Evolutionary conservation across 1,140 invertebrate genomes (phyloP), one percentile per base, ranked within the genome.

Genomic region (Rhizoglyphus robini): DNA sequence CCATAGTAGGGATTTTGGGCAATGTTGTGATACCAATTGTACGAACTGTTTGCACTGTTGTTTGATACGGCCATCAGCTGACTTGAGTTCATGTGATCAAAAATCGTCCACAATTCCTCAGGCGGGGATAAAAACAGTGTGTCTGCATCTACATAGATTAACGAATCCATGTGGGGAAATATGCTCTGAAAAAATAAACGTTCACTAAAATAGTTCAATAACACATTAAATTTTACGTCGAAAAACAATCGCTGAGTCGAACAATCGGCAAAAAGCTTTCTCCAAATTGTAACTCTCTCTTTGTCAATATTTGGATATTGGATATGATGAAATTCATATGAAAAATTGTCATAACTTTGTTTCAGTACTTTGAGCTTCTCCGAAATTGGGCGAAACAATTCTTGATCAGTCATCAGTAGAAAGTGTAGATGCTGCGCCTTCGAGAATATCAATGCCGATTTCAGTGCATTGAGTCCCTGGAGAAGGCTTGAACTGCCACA

Each of bases 11-110:
- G 93, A 81, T 96, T 91, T 69, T 86, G 85, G 0, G 92, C 92
- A 80, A 96, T 95, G 68, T 91, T 77, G 71, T 93, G 93, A 75
- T 97, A 97, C 93, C 93, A 97, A 1, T 90, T 91, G 46, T 88
- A 85, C 72, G 88, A 87, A 15, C 84, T 82, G 75, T 93, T 88
- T 75, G 96, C 91, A 76, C 91, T 86, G 76, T 96, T 92, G 2
- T 88, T 83, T 27, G 88, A 82, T 66, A 96, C 75, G 0, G 86
- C 91, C 49, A 88, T 88, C 71, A 96, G 82, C 72, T 96, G 92
- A 46, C 81, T 84, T 3, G 79, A 79, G 77, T 95, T 94, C 81
- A 97, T 94, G 61, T 81, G 78, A 34, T 78, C 76, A 74, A 96
- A 96, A 74, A 84, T 80, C 30, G 79, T 73, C 91, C 92, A 96